Conservation (phyloP, 2,113 vertebrate genomes). For the Dendrocopos noguchii region DNA sequence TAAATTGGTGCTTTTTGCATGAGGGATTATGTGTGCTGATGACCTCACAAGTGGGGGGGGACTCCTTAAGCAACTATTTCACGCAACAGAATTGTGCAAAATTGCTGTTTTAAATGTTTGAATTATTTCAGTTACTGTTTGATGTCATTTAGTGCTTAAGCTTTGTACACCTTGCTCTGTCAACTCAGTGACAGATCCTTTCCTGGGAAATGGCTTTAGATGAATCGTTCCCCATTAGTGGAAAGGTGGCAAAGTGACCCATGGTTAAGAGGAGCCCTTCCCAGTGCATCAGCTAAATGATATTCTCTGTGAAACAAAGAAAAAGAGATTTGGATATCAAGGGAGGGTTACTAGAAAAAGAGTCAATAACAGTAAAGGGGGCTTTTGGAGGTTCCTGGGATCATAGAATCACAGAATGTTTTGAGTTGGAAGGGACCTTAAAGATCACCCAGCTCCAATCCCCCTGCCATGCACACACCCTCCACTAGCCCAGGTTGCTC, state of each 20-base stretch:
- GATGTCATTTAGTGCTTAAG: accelerated
- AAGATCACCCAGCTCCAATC: no score
- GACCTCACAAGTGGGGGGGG: not conserved
- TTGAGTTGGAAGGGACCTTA: no score
- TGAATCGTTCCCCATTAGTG: not conserved
- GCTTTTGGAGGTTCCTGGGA: not conserved
- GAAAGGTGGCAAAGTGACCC: not conserved
- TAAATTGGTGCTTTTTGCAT: not conserved
- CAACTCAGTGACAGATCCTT: not conserved
- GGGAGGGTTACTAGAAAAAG: not conserved
- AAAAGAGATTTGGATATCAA: not conserved
- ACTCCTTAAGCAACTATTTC: not conserved
- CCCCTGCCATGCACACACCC: no score
- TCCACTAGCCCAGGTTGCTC: no score
- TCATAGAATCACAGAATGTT: no score
- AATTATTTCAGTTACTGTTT: not conserved
- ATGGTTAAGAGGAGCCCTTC: not conserved
- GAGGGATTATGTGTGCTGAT: not conserved
- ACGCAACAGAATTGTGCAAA: not conserved
- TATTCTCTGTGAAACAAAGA: not conserved
- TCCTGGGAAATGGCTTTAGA: not conserved
- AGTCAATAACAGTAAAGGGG: not conserved
- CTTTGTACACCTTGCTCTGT: not conserved
- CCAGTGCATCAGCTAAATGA: not conserved
- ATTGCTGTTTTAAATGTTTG: not conserved